phyloP scores from a whole-genome alignment of 2,797 vertebrate genomes.

The Sebastes jordani region DNA sequence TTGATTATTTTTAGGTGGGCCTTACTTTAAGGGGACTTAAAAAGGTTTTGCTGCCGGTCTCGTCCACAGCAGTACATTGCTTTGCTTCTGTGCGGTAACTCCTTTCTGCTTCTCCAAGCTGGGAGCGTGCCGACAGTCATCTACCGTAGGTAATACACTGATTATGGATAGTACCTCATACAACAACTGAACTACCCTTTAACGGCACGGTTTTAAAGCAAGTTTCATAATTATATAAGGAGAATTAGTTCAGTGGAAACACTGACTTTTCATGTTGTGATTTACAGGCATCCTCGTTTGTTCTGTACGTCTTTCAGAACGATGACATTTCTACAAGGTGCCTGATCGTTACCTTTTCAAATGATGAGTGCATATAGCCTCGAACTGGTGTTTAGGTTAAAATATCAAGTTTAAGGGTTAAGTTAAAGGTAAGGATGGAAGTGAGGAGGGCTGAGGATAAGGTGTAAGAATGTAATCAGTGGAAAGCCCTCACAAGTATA shows the following conservation, averaged over 20 bases:
- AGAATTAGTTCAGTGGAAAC: neutral
- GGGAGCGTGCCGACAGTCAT: fast-evolving
- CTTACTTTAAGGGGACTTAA: neutral
- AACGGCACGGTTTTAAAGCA: neutral
- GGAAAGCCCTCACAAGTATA: slow-evolving; percentile 6
- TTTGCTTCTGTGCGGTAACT: too few relatives aligned
- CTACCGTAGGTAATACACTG: too few relatives aligned
- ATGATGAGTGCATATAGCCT: neutral
- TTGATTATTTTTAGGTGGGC: too few relatives aligned
- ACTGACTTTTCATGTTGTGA: neutral
- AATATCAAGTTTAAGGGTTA: neutral
- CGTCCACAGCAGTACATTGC: too few relatives aligned
- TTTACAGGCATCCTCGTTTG: neutral
- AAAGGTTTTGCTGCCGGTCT: too few relatives aligned
- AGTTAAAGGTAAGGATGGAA: slow-evolving; percentile 7
- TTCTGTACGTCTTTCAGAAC: neutral
- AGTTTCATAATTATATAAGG: neutral
- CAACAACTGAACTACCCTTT: too few relatives aligned
- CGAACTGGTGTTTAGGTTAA: neutral
- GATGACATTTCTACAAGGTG: neutral
- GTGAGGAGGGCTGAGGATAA: neutral
- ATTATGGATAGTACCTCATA: too few relatives aligned
- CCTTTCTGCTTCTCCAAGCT: too few relatives aligned
- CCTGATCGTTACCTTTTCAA: neutral
- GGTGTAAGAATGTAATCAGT: slow-evolving; percentile 6